These are phyloP conservation scores for Pediacus dermestoides DNA, from an alignment of 2,888 invertebrate genomes.

Conservation along the genomic window DNA sequence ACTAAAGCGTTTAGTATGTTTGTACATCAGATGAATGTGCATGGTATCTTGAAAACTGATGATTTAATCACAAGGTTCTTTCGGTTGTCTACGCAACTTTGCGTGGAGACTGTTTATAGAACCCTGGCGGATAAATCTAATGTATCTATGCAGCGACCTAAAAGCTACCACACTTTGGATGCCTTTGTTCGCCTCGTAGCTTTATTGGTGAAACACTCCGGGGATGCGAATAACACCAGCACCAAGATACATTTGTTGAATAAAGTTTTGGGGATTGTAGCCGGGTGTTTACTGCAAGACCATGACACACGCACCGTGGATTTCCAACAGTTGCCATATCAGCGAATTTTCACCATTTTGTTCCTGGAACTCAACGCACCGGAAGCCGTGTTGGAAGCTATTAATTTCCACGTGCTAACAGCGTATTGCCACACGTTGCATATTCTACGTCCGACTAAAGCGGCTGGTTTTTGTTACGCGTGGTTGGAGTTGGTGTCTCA, in stretches of 20 bases:
- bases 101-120: slow-evolving; percentile 91
- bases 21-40: slow-evolving; percentile 94
- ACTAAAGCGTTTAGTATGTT: slow-evolving; percentile 90
- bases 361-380: slow-evolving; percentile 95
- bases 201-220: slow-evolving; percentile 90
- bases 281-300: slow-evolving; percentile 92
- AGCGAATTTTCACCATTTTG: slow-evolving; percentile 92
- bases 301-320: slow-evolving; percentile 86
- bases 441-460: slow-evolving; percentile 85
- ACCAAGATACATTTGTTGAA: slow-evolving; percentile 96
- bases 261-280: slow-evolving; percentile 83
- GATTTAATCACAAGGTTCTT: slow-evolving; percentile 97
- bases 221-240: slow-evolving; percentile 85
- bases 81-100: slow-evolving; percentile 93
- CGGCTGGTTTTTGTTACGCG: slow-evolving; percentile 95
- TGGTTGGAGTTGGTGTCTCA: slow-evolving; percentile 99
- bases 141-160: slow-evolving; percentile 65
- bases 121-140: slow-evolving; percentile 71
- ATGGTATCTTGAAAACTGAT: slow-evolving; percentile 94
- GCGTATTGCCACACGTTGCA: slow-evolving; percentile 96
- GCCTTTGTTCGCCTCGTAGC: slow-evolving; percentile 93
- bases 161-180: slow-evolving; percentile 93
- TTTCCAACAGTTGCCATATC: slow-evolving; percentile 97
- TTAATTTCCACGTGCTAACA: slow-evolving; percentile 91
- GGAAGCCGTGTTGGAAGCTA: slow-evolving; percentile 88